phyloP scores from a whole-genome alignment of 2,888 invertebrate species.

The Drosophila mulleri region DNA sequence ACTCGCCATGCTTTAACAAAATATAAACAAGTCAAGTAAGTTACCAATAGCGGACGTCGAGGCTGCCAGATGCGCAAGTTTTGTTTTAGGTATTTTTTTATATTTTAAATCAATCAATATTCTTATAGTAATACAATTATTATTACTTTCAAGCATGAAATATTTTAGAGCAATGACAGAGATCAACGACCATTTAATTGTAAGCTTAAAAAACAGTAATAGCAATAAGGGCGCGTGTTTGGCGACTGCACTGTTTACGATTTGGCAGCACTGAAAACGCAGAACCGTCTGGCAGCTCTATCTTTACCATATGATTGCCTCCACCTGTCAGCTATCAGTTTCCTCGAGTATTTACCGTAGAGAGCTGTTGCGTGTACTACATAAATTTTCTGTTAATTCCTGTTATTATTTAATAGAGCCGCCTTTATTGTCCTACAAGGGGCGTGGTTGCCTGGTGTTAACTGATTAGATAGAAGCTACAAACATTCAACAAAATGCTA shows the following conservation, averaged over 20 bases:
- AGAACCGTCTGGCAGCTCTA: constrained; percentile 30
- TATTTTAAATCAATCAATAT: neutral
- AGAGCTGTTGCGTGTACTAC: constrained; percentile 56
- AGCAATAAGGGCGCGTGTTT: neutral
- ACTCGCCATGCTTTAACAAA: constrained; percentile 57
- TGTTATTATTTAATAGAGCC: constrained; percentile 11
- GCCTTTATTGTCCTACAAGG: neutral
- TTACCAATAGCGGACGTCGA: constrained; percentile 3
- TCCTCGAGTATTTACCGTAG: constrained; percentile 39
- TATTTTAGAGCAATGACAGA: no score
- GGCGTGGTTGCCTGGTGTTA: constrained; percentile 18
- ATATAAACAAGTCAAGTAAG: constrained; percentile 20
- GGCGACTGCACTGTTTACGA: neutral
- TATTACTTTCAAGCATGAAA: neutral
- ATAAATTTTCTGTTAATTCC: constrained; percentile 19
- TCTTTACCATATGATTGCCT: constrained; percentile 36
- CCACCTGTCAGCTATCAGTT: constrained; percentile 48
- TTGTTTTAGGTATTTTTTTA: neutral
- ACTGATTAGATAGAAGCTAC: constrained; percentile 48
- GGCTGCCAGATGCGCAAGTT: constrained; percentile 18
- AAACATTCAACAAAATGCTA: constrained; percentile 47
- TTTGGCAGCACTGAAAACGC: constrained; percentile 15
- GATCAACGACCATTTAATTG: neutral
- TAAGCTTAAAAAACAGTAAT: neutral
- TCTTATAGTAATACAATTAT: no score